Evolutionary conservation across 2,888 invertebrate genomes (phyloP).

Genomic region (Halictus ligatus): DNA sequence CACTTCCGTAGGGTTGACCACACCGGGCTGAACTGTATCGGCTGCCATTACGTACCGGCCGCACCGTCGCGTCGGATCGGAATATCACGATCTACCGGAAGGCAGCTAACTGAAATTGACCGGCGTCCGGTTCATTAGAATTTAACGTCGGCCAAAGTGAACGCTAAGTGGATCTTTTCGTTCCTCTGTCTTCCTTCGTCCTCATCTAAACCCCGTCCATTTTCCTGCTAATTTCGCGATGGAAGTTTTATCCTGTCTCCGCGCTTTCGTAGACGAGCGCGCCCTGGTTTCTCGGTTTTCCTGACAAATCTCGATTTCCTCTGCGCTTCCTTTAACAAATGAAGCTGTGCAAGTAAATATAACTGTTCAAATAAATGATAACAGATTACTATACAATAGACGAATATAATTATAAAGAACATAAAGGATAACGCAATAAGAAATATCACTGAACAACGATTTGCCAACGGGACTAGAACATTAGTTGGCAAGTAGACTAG

Average conservation of each 20-base stretch:
- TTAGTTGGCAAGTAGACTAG: too few relatives aligned
- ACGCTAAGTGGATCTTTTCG: conserved; percentile 71
- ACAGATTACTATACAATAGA: too few relatives aligned
- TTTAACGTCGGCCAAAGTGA: conserved; percentile 68
- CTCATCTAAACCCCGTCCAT: conserved; percentile 37
- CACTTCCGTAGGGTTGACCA: conserved; percentile 58
- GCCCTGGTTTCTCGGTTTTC: neutral
- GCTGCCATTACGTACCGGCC: conserved; percentile 48
- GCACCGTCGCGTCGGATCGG: conserved; percentile 35
- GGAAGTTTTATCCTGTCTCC: conserved; percentile 17
- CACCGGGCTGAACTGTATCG: conserved; percentile 54
- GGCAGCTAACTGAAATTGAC: conserved; percentile 62
- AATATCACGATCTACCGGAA: conserved; percentile 55
- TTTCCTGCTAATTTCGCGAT: conserved; percentile 27
- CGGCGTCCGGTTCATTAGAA: conserved; percentile 67
- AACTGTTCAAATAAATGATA: neutral
- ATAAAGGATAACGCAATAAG: too few relatives aligned
- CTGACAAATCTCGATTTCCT: neutral
- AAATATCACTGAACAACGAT: too few relatives aligned
- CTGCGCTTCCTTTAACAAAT: neutral
- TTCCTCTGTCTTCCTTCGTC: conserved; percentile 45
- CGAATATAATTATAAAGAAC: too few relatives aligned
- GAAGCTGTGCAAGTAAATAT: neutral
- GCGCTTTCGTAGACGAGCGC: neutral
- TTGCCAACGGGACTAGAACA: too few relatives aligned